phyloP scores from a whole-genome alignment of 2,113 vertebrate genomes.

The Physeter macrocephalus region DNA sequence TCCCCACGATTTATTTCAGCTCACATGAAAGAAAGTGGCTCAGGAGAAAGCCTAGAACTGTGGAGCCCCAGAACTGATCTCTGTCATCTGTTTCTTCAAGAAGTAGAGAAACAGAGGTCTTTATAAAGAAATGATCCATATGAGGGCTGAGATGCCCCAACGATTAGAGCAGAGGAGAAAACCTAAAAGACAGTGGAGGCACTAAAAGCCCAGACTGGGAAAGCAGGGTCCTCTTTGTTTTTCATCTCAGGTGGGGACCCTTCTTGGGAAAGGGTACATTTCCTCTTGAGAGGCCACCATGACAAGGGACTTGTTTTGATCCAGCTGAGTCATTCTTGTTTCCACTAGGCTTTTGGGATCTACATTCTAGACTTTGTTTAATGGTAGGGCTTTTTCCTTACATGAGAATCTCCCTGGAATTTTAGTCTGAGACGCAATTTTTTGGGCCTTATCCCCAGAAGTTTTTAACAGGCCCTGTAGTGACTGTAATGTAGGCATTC shows the following conservation, averaged over 20 bases:
- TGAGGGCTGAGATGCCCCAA: not conserved
- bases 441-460: not conserved
- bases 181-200: not conserved
- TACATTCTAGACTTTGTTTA: not conserved
- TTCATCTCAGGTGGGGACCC: not conserved
- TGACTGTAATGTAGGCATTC: not conserved
- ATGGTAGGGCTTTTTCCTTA: too few species aligned
- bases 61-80: too few species aligned
- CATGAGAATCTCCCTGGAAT: not conserved
- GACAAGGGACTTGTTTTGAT: not conserved
- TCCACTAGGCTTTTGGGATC: not conserved
- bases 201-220: not conserved
- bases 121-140: not conserved
- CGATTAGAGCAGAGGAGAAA: not conserved
- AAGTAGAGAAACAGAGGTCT: too few species aligned
- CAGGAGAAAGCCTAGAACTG: too few species aligned
- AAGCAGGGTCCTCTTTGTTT: not conserved
- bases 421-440: not conserved
- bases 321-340: not conserved
- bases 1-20: not conserved
- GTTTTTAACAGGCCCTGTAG: not conserved
- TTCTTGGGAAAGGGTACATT: not conserved
- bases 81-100: too few species aligned
- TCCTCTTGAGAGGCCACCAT: not conserved
- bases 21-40: not conserved